These are phyloP conservation scores for Ammodytes dubius DNA, from an alignment of 2,113 vertebrate species.

Conservation along the genomic window DNA sequence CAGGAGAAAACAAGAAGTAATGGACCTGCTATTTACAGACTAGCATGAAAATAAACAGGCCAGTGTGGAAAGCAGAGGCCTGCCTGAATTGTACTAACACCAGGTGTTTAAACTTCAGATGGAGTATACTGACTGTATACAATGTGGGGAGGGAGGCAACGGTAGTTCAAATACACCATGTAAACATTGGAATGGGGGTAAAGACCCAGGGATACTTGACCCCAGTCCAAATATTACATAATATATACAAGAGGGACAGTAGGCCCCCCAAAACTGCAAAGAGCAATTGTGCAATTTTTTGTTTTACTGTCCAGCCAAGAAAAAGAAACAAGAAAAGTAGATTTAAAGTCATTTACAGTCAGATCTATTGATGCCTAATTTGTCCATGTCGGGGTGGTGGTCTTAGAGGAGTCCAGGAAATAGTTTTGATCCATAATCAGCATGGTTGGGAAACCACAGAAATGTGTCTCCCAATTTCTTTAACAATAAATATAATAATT, in stretches of 20 bases:
- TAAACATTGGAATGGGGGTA: conserved; percentile 74
- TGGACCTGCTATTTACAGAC: conserved; percentile 55
- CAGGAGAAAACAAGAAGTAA: conserved; percentile 53
- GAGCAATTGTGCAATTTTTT: conserved; percentile 31
- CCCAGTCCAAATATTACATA: conserved; percentile 72
- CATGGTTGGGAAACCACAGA: not conserved
- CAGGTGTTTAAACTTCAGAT: conserved; percentile 75
- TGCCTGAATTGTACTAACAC: conserved; percentile 51
- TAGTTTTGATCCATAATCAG: not conserved
- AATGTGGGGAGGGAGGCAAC: conserved; percentile 62
- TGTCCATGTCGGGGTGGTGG: not conserved
- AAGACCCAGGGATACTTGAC: conserved; percentile 71
- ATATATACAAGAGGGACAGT: conserved; percentile 62
- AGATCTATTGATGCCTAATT: not conserved
- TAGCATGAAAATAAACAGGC: conserved; percentile 61
- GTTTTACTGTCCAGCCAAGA: conserved; percentile 8
- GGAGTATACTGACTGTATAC: conserved; percentile 64
- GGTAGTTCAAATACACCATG: conserved; percentile 66
- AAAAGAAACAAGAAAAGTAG: conserved; percentile 8
- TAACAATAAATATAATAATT: not conserved
- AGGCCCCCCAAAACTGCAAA: conserved; percentile 48
- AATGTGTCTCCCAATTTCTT: too few relatives aligned
- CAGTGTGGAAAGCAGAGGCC: conserved; percentile 52
- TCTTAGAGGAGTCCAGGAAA: not conserved
- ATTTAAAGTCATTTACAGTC: not conserved